Percentiles rank a stretch among this genome's conserved stretches.
Evolutionary conservation across 2,113 vertebrate genomes (phyloP).

Genomic region (Carettochelys insculpta): DNA sequence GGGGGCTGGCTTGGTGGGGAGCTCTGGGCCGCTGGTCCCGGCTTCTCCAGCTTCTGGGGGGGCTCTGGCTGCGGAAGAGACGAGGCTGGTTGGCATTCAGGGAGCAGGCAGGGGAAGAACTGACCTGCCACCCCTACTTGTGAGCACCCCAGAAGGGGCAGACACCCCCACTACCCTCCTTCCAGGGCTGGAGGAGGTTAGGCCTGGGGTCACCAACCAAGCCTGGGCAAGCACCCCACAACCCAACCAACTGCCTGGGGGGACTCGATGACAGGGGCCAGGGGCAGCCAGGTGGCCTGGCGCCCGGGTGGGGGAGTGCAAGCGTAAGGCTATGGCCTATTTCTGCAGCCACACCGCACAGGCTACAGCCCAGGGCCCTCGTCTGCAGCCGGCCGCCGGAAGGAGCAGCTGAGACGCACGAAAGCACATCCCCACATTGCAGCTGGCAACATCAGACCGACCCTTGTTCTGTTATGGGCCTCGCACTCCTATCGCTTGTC

Average conservation of each 20-base stretch:
- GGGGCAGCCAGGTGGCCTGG: not conserved
- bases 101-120: not conserved
- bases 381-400: too few relatives aligned
- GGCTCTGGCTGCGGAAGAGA: not conserved
- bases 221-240: not conserved
- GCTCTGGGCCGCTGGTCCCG: fast-evolving
- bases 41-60: not conserved
- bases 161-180: not conserved
- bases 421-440: too few relatives aligned
- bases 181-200: not conserved
- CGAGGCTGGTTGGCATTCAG: not conserved
- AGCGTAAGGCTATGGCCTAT: not conserved
- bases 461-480: too few relatives aligned
- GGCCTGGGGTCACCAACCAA: not conserved
- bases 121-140: not conserved
- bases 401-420: too few relatives aligned
- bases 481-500: too few relatives aligned
- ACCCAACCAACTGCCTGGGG: not conserved
- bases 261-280: not conserved
- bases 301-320: not conserved
- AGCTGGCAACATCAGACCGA: too few relatives aligned
- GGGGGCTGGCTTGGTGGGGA: not conserved
- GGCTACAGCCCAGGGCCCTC: too few relatives aligned
- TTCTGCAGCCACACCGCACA: too few relatives aligned
- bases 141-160: not conserved